These are phyloP conservation scores for Rynchops niger DNA, from an alignment of 2,113 vertebrate genomes.

Conservation along the genomic window DNA sequence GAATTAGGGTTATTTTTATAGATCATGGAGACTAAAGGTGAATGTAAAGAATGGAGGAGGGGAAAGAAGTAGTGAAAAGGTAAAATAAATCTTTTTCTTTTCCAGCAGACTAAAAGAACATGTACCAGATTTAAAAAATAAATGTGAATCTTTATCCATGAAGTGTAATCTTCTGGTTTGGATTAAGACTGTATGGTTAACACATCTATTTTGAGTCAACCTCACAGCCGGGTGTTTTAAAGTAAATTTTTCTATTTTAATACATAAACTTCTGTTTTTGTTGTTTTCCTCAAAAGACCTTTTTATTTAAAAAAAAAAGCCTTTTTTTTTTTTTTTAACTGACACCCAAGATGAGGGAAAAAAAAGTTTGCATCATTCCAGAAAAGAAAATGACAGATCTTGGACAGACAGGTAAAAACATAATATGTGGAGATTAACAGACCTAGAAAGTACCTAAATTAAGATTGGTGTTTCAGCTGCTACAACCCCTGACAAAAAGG, in stretches of 20 bases:
- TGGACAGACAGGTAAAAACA: neutral
- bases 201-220: neutral
- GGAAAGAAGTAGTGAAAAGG: neutral
- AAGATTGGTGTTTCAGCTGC: neutral
- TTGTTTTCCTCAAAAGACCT: neutral
- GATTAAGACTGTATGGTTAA: neutral
- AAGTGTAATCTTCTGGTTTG: neutral
- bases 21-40: neutral
- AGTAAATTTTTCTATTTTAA: neutral
- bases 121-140: neutral
- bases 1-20: conserved; percentile 30
- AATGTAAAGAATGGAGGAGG: neutral
- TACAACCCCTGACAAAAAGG: neutral
- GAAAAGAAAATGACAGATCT: neutral
- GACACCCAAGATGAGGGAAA: neutral
- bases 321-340: neutral
- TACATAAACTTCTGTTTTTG: neutral
- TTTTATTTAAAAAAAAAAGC: neutral
- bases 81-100: neutral
- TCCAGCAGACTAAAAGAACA: neutral
- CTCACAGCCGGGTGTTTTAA: neutral
- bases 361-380: neutral
- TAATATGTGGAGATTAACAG: neutral
- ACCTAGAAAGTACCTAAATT: neutral
- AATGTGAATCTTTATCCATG: neutral